Conservation (phyloP, 92 coral and sea anemone species). For the Epizoanthus stellaris region DNA sequence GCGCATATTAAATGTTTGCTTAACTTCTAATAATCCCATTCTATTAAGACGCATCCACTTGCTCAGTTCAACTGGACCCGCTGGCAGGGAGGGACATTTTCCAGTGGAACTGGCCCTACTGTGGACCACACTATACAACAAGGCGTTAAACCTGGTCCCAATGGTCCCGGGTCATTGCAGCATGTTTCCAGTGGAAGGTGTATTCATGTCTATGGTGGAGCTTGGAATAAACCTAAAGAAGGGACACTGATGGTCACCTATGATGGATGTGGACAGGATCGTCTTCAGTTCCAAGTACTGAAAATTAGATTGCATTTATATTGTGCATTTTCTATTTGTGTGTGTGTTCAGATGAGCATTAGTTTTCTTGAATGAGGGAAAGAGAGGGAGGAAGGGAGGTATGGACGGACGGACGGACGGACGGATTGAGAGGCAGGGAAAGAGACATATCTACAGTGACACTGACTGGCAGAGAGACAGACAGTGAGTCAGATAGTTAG, state of each 20-base stretch:
- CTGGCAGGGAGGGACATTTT: slow-evolving; percentile 85
- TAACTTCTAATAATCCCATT: not conserved
- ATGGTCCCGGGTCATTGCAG: slow-evolving; percentile 94
- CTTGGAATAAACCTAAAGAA: slow-evolving; percentile 55
- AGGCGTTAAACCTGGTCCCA: slow-evolving; percentile 72
- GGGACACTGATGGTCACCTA: slow-evolving; percentile 80
- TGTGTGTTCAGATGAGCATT: no score
- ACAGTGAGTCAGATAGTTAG: no score
- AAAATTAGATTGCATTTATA: no score
- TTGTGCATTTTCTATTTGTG: no score
- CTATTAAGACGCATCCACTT: slow-evolving; percentile 18
- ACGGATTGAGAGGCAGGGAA: no score
- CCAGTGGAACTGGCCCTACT: slow-evolving; percentile 84
- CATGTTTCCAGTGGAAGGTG: slow-evolving; percentile 80
- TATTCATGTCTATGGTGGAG: slow-evolving; percentile 75
- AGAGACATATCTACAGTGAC: no score
- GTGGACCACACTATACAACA: slow-evolving; percentile 89
- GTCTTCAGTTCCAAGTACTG: slow-evolving; percentile 73
- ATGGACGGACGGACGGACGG: no score
- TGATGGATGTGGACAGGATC: slow-evolving; percentile 79
- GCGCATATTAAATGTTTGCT: no score
- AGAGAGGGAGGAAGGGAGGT: no score
- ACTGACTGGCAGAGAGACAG: no score
- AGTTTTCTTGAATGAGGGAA: no score
- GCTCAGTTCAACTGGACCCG: slow-evolving; percentile 91